Evolutionary conservation across 2,113 vertebrate genomes (phyloP).

Genomic region (Peromyscus californicus): DNA sequence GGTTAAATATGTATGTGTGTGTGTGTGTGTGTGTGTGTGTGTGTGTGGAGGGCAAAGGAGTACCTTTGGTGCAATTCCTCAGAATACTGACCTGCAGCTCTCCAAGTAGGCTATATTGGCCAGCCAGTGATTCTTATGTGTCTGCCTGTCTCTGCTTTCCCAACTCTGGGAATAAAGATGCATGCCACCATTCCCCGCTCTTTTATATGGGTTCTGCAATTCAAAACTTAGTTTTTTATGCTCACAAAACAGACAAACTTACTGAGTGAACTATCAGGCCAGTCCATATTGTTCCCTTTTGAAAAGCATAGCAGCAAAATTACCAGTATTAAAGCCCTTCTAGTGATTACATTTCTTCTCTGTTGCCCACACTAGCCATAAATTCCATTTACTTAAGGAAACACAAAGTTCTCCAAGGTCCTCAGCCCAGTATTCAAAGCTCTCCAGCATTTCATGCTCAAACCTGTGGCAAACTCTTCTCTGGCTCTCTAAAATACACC

Average conservation of each 20-base stretch:
- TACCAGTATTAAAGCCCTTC: not conserved
- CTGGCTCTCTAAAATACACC: not conserved
- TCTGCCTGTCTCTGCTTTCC: not conserved
- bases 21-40: rapidly evolving
- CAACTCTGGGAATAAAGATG: too few relatives aligned
- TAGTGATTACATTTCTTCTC: not conserved
- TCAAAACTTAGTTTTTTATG: not conserved
- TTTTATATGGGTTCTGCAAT: not conserved
- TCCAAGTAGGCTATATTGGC: not conserved
- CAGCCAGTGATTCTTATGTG: too few relatives aligned
- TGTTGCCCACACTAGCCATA: not conserved
- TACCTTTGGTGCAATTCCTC: not conserved
- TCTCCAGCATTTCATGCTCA: not conserved
- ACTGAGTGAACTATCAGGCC: not conserved
- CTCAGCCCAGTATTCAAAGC: not conserved
- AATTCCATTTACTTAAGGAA: not conserved
- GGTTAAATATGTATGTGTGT: not conserved
- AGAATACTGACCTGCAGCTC: too few relatives aligned
- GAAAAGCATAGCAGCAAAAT: not conserved
- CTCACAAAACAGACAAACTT: not conserved
- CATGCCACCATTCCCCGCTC: not conserved
- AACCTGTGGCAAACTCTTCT: not conserved
- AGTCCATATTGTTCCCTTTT: not conserved
- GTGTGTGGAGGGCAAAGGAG: not conserved
- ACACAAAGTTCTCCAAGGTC: not conserved